Percentiles rank a stretch among this genome's conserved stretches.
Evolutionary conservation across 2,113 vertebrate genomes (phyloP).

Genomic region (Casuarius casuarius): DNA sequence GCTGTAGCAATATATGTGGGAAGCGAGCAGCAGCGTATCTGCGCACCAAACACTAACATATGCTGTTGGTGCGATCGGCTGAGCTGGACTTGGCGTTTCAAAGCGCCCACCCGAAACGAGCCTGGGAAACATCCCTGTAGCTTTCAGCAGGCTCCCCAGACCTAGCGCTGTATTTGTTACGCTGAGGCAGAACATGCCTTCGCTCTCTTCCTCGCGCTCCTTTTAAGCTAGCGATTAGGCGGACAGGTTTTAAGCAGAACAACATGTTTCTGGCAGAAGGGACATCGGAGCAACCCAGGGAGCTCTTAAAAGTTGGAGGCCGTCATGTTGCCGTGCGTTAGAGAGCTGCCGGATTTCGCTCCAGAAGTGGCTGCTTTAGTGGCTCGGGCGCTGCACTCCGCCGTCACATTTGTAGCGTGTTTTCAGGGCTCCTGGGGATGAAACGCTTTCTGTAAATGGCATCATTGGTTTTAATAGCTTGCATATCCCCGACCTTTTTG

Average conservation of each 20-base stretch:
- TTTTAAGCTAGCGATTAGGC: neutral
- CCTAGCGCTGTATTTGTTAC: neutral
- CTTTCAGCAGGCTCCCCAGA: neutral
- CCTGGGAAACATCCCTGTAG: neutral
- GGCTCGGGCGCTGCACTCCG: neutral
- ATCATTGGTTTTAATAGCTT: neutral
- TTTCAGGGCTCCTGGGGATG: neutral
- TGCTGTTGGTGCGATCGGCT: neutral
- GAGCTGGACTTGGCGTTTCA: neutral
- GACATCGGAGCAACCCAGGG: slow-evolving; percentile 18
- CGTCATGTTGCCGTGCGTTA: fast-evolving
- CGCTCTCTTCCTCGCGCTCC: neutral
- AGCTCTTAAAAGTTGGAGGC: neutral
- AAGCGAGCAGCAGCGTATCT: neutral
- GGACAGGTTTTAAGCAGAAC: slow-evolving; percentile 52
- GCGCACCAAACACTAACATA: neutral
- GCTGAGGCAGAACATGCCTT: neutral
- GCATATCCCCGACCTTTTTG: neutral
- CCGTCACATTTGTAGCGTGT: neutral
- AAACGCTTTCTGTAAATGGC: neutral
- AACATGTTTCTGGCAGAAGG: slow-evolving; percentile 54
- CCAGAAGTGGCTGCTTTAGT: neutral
- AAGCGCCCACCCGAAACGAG: neutral
- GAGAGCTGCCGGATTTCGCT: slow-evolving; percentile 27
- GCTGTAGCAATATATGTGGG: neutral